Conservation (phyloP, 1,140 invertebrate species). For the Sesamia nonagrioides region DNA sequence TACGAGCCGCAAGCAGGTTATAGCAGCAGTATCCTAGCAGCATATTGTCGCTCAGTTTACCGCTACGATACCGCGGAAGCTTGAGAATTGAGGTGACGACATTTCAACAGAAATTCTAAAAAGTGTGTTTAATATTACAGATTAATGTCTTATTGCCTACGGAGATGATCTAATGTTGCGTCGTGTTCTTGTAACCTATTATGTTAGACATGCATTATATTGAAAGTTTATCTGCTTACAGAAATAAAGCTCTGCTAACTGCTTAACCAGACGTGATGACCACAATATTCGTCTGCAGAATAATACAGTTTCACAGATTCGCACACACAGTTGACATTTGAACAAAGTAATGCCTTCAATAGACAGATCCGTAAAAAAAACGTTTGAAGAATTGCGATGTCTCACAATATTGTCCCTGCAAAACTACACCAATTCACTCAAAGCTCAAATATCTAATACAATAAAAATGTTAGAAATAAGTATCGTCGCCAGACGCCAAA, state of each 20-base stretch:
- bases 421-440: conserved; percentile 7
- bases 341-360: not conserved
- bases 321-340: not conserved
- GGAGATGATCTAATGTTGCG: not conserved
- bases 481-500: conserved; percentile 65
- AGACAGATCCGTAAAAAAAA: not conserved
- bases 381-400: not conserved
- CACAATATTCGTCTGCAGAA: too few species aligned
- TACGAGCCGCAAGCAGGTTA: conserved; percentile 21
- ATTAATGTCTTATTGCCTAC: not conserved
- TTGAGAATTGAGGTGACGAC: not conserved
- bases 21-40: not conserved
- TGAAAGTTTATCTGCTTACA: too few species aligned
- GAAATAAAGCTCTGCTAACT: too few species aligned
- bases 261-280: too few species aligned
- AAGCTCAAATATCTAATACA: conserved; percentile 23
- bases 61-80: not conserved
- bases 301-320: not conserved
- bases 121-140: not conserved
- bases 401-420: conserved; percentile 4
- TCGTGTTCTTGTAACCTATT: not conserved
- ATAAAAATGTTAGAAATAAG: conserved; percentile 11
- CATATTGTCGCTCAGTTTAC: not conserved
- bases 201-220: not conserved
- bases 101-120: not conserved